phyloP scores from a whole-genome alignment of 1,140 invertebrate genomes.

The Agrilus planipennis region DNA sequence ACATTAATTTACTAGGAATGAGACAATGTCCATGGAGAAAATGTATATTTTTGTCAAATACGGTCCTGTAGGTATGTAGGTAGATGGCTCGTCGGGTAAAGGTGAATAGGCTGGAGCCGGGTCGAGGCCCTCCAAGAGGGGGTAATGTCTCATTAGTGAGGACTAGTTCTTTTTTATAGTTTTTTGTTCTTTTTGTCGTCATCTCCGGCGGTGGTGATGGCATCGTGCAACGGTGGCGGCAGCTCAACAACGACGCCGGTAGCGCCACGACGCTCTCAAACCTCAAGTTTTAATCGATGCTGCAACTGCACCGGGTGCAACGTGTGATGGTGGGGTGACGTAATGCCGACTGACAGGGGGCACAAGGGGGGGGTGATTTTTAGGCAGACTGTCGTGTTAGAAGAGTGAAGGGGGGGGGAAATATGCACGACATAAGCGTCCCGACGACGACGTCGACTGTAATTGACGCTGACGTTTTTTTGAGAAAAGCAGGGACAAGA shows the following conservation, averaged over 20 bases:
- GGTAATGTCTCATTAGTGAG: constrained; percentile 8
- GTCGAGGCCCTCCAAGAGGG: constrained; percentile 5
- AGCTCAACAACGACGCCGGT: no score
- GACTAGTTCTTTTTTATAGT: constrained; percentile 8
- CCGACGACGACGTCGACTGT: background rate
- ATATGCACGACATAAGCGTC: background rate
- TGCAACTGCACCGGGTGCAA: constrained; percentile 1
- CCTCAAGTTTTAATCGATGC: constrained; percentile 7
- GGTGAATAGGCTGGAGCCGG: constrained; percentile 2
- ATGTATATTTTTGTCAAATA: no score
- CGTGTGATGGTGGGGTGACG: background rate
- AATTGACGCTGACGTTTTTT: background rate
- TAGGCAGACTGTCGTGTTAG: background rate
- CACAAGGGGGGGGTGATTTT: background rate
- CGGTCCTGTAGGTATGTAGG: no score
- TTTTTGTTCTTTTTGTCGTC: constrained; percentile 6
- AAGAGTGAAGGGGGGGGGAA: background rate
- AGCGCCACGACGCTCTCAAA: constrained; percentile 6
- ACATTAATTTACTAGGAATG: no score
- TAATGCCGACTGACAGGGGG: background rate
- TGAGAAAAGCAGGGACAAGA: no score
- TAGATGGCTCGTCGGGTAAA: no score
- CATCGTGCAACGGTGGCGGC: no score
- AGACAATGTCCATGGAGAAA: no score
- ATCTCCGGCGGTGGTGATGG: no score